A percentile compares a stretch with the other conserved stretches of the same genome.
These are phyloP conservation scores for Apteryx mantelli DNA, from an alignment of 2,113 vertebrate species.

Conservation along the genomic window DNA sequence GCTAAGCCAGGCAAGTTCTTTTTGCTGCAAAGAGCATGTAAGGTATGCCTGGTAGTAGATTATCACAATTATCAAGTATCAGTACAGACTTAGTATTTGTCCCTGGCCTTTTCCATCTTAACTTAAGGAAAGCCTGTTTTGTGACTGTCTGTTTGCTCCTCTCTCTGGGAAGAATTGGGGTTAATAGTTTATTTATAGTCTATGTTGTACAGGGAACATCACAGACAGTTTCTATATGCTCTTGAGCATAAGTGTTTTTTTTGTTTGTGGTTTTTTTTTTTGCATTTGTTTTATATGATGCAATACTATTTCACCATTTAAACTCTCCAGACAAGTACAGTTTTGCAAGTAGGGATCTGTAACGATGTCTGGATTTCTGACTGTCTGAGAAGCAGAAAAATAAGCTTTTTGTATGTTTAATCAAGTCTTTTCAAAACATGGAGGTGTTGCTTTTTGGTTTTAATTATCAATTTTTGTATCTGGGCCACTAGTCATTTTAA, in stretches of 20 bases:
- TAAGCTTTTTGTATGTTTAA: neutral
- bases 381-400: neutral
- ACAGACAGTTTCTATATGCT: constrained; percentile 16
- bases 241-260: constrained; percentile 1
- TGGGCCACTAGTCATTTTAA: neutral
- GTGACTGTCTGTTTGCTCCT: constrained; percentile 59
- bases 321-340: constrained; percentile 11
- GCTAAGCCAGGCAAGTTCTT: constrained; percentile 71
- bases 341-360: neutral
- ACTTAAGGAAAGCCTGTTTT: constrained; percentile 68
- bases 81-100: constrained; percentile 74
- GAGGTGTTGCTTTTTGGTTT: constrained; percentile 31
- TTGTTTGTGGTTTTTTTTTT: constrained; percentile 50
- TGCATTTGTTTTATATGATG: neutral
- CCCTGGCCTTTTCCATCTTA: constrained; percentile 74
- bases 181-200: constrained; percentile 78
- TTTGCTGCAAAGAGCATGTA: constrained; percentile 61
- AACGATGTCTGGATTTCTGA: neutral
- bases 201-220: constrained; percentile 44
- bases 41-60: constrained; percentile 71
- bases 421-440: neutral
- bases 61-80: constrained; percentile 78
- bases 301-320: neutral
- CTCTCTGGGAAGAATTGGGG: constrained; percentile 1
- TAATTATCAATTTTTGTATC: constrained; percentile 25